Evolutionary conservation across 2,888 invertebrate genomes (phyloP).

Genomic region (Agrotis exclamationis): DNA sequence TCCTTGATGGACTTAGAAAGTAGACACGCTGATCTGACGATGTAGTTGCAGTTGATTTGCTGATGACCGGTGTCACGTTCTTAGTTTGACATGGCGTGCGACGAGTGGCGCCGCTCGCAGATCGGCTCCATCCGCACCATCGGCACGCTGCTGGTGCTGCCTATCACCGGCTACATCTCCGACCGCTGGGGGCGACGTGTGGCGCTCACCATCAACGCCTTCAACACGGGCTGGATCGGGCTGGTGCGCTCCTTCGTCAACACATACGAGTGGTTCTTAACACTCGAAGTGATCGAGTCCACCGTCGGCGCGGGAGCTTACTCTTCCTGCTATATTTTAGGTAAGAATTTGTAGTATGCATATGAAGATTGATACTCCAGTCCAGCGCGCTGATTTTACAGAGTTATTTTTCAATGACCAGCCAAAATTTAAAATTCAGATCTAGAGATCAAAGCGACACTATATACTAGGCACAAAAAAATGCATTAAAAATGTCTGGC

Average conservation of each 20-base stretch:
- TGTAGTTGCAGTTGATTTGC: too few relatives aligned
- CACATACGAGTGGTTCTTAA: slow-evolving; percentile 93
- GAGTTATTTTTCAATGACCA: too few relatives aligned
- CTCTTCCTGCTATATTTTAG: slow-evolving; percentile 94
- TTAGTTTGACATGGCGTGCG: slow-evolving; percentile 92
- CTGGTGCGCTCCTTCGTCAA: slow-evolving; percentile 93
- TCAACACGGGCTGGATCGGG: slow-evolving; percentile 92
- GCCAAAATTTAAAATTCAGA: too few relatives aligned
- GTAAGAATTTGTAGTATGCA: slow-evolving; percentile 76
- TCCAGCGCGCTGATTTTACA: too few relatives aligned
- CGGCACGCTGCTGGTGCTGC: slow-evolving; percentile 93
- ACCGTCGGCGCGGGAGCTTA: slow-evolving; percentile 93
- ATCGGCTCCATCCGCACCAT: slow-evolving; percentile 94
- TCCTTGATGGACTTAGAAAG: too few relatives aligned
- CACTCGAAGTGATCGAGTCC: slow-evolving; percentile 94
- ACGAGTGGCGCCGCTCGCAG: slow-evolving; percentile 93
- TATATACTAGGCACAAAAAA: too few relatives aligned
- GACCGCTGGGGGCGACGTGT: slow-evolving; percentile 94
- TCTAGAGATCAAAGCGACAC: too few relatives aligned
- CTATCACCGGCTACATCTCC: slow-evolving; percentile 93
- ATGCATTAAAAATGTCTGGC: too few relatives aligned
- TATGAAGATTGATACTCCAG: too few relatives aligned
- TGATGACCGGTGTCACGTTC: slow-evolving; percentile 24
- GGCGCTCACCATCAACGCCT: slow-evolving; percentile 91
- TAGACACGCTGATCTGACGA: too few relatives aligned